These are phyloP conservation scores for Neodiprion lecontei DNA, from an alignment of 1,140 invertebrate genomes.

Conservation along the genomic window DNA sequence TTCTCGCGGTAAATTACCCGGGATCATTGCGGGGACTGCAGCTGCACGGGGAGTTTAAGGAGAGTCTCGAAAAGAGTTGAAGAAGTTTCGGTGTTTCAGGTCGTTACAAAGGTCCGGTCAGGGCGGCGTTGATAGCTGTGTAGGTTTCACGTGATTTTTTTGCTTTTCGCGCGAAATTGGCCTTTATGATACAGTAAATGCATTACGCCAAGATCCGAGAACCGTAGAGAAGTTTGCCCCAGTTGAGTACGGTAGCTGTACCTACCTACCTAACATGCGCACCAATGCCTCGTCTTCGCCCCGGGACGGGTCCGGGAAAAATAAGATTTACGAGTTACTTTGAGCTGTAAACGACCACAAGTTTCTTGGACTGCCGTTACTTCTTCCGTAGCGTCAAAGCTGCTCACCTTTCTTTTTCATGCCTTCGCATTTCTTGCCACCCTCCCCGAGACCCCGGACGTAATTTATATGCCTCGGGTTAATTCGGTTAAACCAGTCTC, in stretches of 20 bases:
- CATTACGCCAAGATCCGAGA: slow-evolving; percentile 42
- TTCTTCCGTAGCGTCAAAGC: slow-evolving; percentile 28
- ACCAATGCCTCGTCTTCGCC: background rate
- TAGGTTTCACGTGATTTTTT: background rate
- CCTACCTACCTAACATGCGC: background rate
- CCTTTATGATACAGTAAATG: slow-evolving; percentile 45
- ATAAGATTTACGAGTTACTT: slow-evolving; percentile 55
- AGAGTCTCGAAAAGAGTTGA: too few species aligned
- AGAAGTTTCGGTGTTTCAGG: too few species aligned
- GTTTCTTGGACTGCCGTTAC: slow-evolving; percentile 49
- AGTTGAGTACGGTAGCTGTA: slow-evolving; percentile 32
- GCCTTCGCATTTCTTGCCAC: slow-evolving; percentile 4
- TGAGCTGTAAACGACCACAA: slow-evolving; percentile 50
- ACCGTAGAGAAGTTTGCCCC: slow-evolving; percentile 46
- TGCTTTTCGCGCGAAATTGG: slow-evolving; percentile 14
- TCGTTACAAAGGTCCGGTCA: too few species aligned
- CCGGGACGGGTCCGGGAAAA: slow-evolving; percentile 32
- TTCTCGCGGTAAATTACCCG: too few species aligned
- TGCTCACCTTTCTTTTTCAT: slow-evolving; percentile 36
- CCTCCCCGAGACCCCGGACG: slow-evolving; percentile 6
- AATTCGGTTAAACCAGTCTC: too few species aligned
- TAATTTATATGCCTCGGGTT: too few species aligned
- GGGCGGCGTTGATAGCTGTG: too few species aligned
- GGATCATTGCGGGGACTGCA: too few species aligned
- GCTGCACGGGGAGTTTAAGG: too few species aligned